Evolutionary conservation across 1,140 invertebrate species (phyloP).

Genomic region (Habropoda laboriosa): DNA sequence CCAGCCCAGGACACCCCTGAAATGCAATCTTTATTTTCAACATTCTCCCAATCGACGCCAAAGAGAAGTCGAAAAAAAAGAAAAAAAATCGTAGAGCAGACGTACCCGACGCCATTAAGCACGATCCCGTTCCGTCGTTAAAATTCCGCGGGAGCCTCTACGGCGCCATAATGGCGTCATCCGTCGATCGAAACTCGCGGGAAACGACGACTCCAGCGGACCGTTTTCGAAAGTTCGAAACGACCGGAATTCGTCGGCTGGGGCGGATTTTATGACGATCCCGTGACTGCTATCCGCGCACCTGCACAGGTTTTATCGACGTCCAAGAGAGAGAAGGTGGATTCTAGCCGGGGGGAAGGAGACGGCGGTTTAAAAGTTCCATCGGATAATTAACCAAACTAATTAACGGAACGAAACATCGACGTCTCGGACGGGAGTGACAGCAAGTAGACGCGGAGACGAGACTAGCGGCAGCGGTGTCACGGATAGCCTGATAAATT

Average conservation of each 20-base stretch:
- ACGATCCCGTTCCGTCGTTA: too few species aligned
- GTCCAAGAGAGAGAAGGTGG: background rate
- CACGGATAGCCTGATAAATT: constrained; percentile 64
- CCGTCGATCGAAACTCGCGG: background rate
- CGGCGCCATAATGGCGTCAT: constrained; percentile 5
- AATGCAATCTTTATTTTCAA: too few species aligned
- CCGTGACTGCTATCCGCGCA: background rate
- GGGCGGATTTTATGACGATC: constrained; percentile 46
- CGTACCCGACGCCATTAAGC: background rate
- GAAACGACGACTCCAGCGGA: constrained; percentile 2
- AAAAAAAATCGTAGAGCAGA: background rate
- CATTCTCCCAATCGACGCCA: too few species aligned
- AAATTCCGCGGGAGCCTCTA: background rate
- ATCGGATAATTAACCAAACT: constrained; percentile 72
- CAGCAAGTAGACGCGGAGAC: constrained; percentile 31
- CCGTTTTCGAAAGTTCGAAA: constrained; percentile 19
- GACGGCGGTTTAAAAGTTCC: constrained; percentile 57
- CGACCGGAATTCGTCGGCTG: constrained; percentile 12
- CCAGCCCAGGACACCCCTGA: too few species aligned
- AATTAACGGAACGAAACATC: constrained; percentile 64
- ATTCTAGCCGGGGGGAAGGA: constrained; percentile 5
- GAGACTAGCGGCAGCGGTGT: constrained; percentile 30
- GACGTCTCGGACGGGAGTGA: constrained; percentile 56
- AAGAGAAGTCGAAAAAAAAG: too few species aligned
- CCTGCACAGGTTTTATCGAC: constrained; percentile 37